phyloP scores from a whole-genome alignment of 1,140 invertebrate genomes.

The Musca vetustissima region DNA sequence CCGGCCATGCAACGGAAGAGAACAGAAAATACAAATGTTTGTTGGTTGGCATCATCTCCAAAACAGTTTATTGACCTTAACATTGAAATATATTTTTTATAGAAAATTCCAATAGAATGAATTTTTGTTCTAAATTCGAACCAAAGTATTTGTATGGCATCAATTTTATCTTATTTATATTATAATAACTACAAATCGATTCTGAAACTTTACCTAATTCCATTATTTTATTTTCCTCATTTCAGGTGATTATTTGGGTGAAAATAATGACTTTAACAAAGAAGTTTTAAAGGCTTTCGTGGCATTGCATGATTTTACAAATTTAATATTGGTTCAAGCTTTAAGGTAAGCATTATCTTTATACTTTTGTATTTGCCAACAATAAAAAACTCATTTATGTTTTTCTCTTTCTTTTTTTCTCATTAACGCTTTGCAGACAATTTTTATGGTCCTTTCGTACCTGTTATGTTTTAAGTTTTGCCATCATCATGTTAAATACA shows the following conservation, averaged over 20 bases:
- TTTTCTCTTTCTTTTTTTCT: too few relatives aligned
- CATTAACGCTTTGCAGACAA: constrained; percentile 65
- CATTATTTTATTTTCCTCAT: constrained; percentile 19
- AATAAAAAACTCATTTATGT: not conserved
- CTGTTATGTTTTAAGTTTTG: constrained; percentile 97
- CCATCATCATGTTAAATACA: constrained; percentile 99
- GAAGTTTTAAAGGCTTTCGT: constrained; percentile 92
- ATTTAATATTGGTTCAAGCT: constrained; percentile 98
- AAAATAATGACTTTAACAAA: constrained; percentile 95
- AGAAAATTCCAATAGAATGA: not conserved
- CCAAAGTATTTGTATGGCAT: too few relatives aligned
- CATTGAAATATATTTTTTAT: not conserved
- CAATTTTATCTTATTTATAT: too few relatives aligned
- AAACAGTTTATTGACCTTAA: too few relatives aligned
- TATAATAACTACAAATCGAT: too few relatives aligned
- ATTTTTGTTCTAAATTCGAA: too few relatives aligned
- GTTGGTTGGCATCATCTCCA: too few relatives aligned
- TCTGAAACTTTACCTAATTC: too few relatives aligned
- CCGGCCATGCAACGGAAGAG: too few relatives aligned
- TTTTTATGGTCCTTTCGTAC: constrained; percentile 99
- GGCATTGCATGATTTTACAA: constrained; percentile 94
- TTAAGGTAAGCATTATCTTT: constrained; percentile 68
- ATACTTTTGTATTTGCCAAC: not conserved
- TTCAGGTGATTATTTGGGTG: constrained; percentile 90
- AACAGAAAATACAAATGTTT: too few relatives aligned